Evolutionary conservation across 2,888 invertebrate species (phyloP), one percentile per base, ranked within the genome.

Genomic region (Amblyteles armatorius): DNA sequence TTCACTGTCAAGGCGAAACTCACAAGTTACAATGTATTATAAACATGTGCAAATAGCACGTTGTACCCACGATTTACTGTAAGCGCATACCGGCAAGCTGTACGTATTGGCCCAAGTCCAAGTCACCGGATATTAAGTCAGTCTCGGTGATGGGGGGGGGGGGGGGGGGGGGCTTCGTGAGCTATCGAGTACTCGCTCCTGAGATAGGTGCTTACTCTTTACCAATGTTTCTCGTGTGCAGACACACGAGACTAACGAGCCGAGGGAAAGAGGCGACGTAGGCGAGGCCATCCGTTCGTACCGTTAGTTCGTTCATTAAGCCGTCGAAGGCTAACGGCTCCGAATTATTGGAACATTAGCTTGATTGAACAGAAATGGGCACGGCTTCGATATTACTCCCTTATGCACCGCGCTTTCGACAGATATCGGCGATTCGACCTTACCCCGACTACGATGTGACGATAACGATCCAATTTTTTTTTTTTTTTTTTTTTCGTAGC

Each of bases 331-430:
- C 88, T 88, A 84, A 87, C 87, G 87, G 87, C 84, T 86, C 79
- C 85, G 76, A 93, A 93, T 93, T 93, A 93, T 92, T 90, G 90
- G 91, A 92, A 92, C 93, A 93, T 93, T 93, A 93, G 93, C 92
- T 91, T 93, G 93, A 93, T 93, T 93, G 92, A 90, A 93, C 88
- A 86, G 88, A 90, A 90, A 55, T 91, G 92, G 93, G 93, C 91
- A 88, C 88, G 93, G 93, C 93, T 16, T 16, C 88, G 84, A 83
- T 84, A 80, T 82, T 82, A 69, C 81, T 77, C 79, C 72, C 33
- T 63, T 26, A 60, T 73, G 79, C 72, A 73, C 29, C 36, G 44
- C 7, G 63, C 73, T 67, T 36, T 79, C 67, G 40, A 48, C 26
- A 13, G 57, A 50, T 63, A 67, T 57, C 67, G 48, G 57, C 74